Percentiles rank a stretch among this genome's conserved stretches.
These are phyloP conservation scores for Leptodirus hochenwartii DNA, from an alignment of 2,888 invertebrate genomes.

Conservation along the genomic window DNA sequence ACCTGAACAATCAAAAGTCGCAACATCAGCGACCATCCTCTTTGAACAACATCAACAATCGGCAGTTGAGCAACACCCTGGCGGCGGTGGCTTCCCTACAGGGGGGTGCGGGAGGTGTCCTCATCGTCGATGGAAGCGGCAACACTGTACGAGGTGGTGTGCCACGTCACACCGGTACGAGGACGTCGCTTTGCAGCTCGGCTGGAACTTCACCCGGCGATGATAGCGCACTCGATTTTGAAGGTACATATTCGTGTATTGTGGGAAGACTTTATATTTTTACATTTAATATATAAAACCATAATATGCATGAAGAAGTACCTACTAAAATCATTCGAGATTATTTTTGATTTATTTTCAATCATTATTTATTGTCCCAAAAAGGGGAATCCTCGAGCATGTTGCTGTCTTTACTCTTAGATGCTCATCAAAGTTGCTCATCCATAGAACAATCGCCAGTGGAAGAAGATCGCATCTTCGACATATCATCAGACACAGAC, in stretches of 20 bases:
- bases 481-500: conserved; percentile 33
- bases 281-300: not conserved
- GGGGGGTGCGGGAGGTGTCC: too few species aligned
- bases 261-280: not conserved
- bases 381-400: not conserved
- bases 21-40: conserved; percentile 14
- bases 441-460: conserved; percentile 30
- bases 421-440: conserved; percentile 26
- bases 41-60: conserved; percentile 12
- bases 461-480: conserved; percentile 34
- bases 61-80: conserved; percentile 20
- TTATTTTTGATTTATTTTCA: conserved; percentile 3
- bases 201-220: conserved; percentile 31
- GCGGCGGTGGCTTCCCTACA: too few species aligned
- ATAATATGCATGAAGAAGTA: not conserved
- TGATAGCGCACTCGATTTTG: conserved; percentile 34
- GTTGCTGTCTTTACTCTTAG: conserved; percentile 16
- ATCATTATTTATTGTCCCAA: conserved; percentile 7
- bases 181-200: conserved; percentile 23
- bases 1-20: conserved; percentile 7
- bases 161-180: conserved; percentile 19
- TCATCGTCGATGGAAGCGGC: conserved; percentile 16
- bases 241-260: conserved; percentile 28
- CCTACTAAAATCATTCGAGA: not conserved
- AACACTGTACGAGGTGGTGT: too few species aligned